Base-by-base conservation (phyloP, 2,888 invertebrate species). In the Protonemura montana region DNA sequence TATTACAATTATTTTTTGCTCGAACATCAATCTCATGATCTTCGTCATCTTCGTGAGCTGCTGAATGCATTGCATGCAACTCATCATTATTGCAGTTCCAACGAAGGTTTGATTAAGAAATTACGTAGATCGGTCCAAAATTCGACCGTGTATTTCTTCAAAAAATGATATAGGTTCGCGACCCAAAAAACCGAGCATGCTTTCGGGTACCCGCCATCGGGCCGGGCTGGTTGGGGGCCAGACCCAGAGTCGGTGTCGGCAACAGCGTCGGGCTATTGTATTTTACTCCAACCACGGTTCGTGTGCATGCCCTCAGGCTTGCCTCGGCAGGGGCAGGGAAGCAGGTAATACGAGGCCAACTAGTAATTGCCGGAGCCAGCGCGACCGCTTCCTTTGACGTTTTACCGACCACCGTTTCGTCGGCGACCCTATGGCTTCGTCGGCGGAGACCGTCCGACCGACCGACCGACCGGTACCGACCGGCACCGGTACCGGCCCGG, bases 321-420 rank as follows among this genome's bases (percentile, higher is more conserved):
- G 85, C 0, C 30, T 78, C 85, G 82, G 87, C 78, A 26, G 78
- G 7, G 78, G 78, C 78, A 10, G 78, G 28, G 86, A 87, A 87
- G 78, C 87, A 87, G 87, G 88, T 88, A 88, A 88, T 88, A 87
- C 88, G 88, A 88, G 88, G 88, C 87, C 88, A 85, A 78, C 88
- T 87, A 87, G 88, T 88, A 88, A 88, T 88, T 88, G 88, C 87
- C 87, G 86, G 87, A 85, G 87, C 85, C 59, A 26, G 42, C 85
- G 86, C 86, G 87, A 81, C 88, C 87, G 88, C 87, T 86, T 77
- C 83, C 88, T 87, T 88, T 88, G 87, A 87, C 81, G 78, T 85
- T 86, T 82, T 30, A 82, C 86, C 86, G 86, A 59, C 59, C 59
- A 21, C 59, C 59, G 59, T 59, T 59, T 21, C 59, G 21, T 59